phyloP scores from a whole-genome alignment of 1,140 invertebrate species.

The Drosophila sp. region DNA sequence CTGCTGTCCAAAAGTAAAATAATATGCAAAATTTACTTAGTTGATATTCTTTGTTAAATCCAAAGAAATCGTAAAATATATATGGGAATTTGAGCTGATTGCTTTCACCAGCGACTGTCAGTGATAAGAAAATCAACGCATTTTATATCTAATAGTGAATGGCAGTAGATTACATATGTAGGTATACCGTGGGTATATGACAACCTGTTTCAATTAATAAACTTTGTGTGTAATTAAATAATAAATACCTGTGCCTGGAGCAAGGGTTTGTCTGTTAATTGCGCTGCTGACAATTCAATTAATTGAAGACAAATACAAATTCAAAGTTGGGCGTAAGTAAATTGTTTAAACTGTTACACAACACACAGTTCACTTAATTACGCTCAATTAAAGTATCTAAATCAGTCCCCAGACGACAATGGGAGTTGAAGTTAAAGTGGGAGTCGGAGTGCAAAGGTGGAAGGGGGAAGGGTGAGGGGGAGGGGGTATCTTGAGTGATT shows the following conservation, averaged over 20 bases:
- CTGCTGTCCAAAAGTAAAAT: too few relatives aligned
- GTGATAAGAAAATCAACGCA: too few relatives aligned
- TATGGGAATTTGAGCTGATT: too few relatives aligned
- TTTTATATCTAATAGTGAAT: too few relatives aligned
- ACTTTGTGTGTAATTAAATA: not conserved
- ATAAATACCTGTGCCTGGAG: not conserved
- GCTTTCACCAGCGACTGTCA: too few relatives aligned
- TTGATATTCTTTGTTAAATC: too few relatives aligned
- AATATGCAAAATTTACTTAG: too few relatives aligned
- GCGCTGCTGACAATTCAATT: conserved; percentile 30
- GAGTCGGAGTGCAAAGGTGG: not conserved
- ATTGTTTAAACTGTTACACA: conserved; percentile 51
- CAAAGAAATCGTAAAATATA: too few relatives aligned
- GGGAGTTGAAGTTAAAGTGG: conserved; percentile 34
- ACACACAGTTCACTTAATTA: conserved; percentile 62
- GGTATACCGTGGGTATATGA: not conserved
- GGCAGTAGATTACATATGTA: too few relatives aligned
- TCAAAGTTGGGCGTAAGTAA: conserved; percentile 34
- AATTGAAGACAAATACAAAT: not conserved
- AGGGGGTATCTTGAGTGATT: conserved; percentile 36
- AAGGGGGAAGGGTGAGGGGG: too few relatives aligned
- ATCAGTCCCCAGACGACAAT: conserved; percentile 25
- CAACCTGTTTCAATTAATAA: not conserved
- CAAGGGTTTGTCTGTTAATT: conserved; percentile 16
- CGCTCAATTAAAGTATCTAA: conserved; percentile 70